Base-by-base conservation (phyloP, 2,113 vertebrate species). In the Galemys pyrenaicus region DNA sequence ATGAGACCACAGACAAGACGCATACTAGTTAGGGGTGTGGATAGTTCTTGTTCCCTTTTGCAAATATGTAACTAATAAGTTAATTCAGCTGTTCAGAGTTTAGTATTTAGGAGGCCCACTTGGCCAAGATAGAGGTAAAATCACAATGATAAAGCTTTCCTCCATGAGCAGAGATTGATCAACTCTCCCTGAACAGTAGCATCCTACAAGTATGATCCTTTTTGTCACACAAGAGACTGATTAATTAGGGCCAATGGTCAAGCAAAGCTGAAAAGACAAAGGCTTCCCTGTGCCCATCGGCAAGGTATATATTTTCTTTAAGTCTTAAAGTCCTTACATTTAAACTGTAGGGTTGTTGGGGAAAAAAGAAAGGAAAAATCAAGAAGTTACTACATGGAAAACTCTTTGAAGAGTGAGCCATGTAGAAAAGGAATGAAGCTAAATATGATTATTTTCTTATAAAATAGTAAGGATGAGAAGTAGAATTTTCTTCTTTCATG, bases 11-110 rank as follows among this genome's bases (percentile, higher is more conserved):
- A 56, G 6, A 56, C 54, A 22, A 30, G 17, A 62, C 9, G 4
- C 79, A 67, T 46, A 37, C 35, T 77, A 46, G 11, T 9, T 92
- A 16, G 19, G 17, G 22, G n/a, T 70, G 2, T 91, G 79, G 30
- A 41, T 11, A 70, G 74, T 82, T 95, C 88, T 41, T 75, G 87
- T 96, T 95, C 73, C 20, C 79, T 87, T 89, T 81, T 81, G 39
- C 65, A 93, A 84, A 92, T 90, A 84, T 41, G 12, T 78, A 77
- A 74, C 58, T 37, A 49, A 44, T 13, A 58, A 70, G 70, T 87
- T 79, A 95, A 65, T 46, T 84, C 64, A 91, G 84, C 56, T 80
- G 37, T 92, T 80, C 24, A 71, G 46, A 91, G 49, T 39, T 58
- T 51, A 73, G 54, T 78, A 73, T 78, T 80, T 94, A 85, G 8